Base-by-base conservation (phyloP, 2,888 invertebrate species). In the Cactoblastis cactorum region DNA sequence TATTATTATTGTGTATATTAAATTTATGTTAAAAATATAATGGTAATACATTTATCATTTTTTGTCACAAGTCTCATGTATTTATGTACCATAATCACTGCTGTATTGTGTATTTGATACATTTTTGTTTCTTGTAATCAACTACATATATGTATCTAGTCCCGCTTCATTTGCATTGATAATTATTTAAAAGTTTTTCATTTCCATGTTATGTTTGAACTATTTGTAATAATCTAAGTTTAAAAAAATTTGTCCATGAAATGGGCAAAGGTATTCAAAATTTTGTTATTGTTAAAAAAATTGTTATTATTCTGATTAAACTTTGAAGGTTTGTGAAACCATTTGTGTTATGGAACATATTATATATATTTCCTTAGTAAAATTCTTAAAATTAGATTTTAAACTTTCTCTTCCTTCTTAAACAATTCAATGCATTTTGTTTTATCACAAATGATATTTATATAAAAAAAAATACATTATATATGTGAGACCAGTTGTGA, bases 291-390 rank as follows among this genome's bases (percentile, higher is more conserved):
- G 34, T 46, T 28, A 47, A 35, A 22, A 14, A 35, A 46, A 15
- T 43, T 39, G 39, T 28, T 43, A 28, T 43, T 43, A 9, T 43
- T 22, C 22, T 11, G 4, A 41, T 11, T 17, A 41, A 32, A 17
- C n/a, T n/a, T 22, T 50, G 17, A 35, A 11, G 50, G 50, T 50
- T 50, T 50, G n/a, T 45, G 17, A 50, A 50, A 50, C 50, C 45
- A 19, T 6, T n/a, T 18, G 17, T 49, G 35, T n/a, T 33, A 37
- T 15, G 34, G n/a, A n/a, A n/a, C n/a, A 28, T 28, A 28, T 9
- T 48, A 12, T 48, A 41, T n/a, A 8, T 32, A 32, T 33, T 46
- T 12, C 35, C 9, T 35, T 35, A 37, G 35, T 19, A 9, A n/a
- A n/a, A 17, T 35, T 35, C 22, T 47, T 47, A 37, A 47, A 35